A percentile compares a stretch with the other conserved stretches of the same genome.
Evolutionary conservation across 37 sponge, comb jelly and placozoan species (phyloP).

Genomic region (Trichoplax adhaerens): DNA sequence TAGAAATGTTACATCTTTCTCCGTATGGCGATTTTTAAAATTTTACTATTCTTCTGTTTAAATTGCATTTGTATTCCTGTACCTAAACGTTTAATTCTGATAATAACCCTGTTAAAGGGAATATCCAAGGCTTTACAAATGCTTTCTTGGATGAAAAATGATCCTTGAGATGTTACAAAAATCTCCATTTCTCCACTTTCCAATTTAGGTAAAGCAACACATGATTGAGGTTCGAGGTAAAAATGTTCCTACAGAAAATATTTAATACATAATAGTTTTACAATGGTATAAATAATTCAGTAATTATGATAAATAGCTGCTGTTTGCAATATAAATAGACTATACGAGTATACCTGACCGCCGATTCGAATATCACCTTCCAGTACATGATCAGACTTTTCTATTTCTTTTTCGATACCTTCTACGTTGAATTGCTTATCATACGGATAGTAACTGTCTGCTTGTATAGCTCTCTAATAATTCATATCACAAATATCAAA

Average conservation of each 20-base stretch:
- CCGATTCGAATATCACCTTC: conserved; percentile 41
- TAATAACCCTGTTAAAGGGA: conserved; percentile 35
- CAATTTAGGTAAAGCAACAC: conserved; percentile 41
- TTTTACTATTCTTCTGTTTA: too few species aligned
- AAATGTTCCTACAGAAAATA: conserved; percentile 39
- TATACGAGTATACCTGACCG: conserved; percentile 19
- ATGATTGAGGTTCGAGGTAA: conserved; percentile 66
- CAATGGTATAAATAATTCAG: too few species aligned
- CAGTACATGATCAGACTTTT: conserved; percentile 13
- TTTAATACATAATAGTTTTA: too few species aligned
- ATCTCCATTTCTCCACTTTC: conserved; percentile 60
- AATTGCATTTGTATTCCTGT: too few species aligned
- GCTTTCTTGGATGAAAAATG: conserved; percentile 16
- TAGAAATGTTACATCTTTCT: too few species aligned
- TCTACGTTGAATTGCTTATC: not conserved
- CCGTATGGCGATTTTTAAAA: too few species aligned
- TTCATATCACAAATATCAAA: not conserved
- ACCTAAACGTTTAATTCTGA: conserved; percentile 55
- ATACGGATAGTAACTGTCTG: too few species aligned
- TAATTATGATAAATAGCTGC: too few species aligned
- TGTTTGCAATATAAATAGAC: too few species aligned
- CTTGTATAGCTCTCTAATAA: not conserved
- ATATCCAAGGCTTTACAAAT: conserved; percentile 54
- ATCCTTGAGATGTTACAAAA: conserved; percentile 37
- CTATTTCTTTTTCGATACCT: conserved; percentile 15